Base-by-base conservation (phyloP, 2,797 vertebrate genomes). In the Selene dorsalis region DNA sequence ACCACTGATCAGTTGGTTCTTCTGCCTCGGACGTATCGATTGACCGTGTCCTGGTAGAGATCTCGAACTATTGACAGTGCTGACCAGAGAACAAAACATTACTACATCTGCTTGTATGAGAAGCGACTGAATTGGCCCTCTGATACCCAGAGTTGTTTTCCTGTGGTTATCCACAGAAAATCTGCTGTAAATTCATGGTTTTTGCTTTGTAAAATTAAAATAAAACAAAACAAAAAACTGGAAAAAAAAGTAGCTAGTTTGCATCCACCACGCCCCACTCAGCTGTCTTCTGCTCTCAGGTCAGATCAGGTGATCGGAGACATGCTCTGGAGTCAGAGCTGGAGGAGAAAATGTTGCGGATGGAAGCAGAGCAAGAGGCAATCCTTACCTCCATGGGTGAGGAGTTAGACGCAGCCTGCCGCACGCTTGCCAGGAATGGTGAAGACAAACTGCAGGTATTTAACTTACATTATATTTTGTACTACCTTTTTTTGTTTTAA, bases 361-460 rank as follows among this genome's bases (percentile, higher is more conserved):
- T 97, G 87, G 95, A 97, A 89, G 93, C 91, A 0, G 96, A 98
- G 73, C 96, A 95, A 66, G 95, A 97, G 67, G 94, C 95, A 4
- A 92, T 98, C 53, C 94, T 99, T 20, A 87, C 92, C 6, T 79
- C 95, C 66, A 90, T 97, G 84, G 97, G 96, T 61, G 94, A 91
- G 45, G 96, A 98, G 88, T 94, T 99, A 63, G 96, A 98, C 82
- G 59, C 91, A 30, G 95, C 92, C 65, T 98, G 97, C 88, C 91
- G 94, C 79, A 84, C 94, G 59, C 92, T 98, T 84, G 95, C 94
- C 9, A 92, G 90, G 61, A 96, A 97, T 45, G 94, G 93, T 0
- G 75, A 95, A 77, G 95, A 96, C 74, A 97, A 96, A 91, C 93
- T 97, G 20, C 95, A 97, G 95, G 98, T 99, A 96, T 45, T 41